Percentiles rank a stretch among this genome's conserved stretches.
Conservation (phyloP, 2,113 vertebrate species). For the Jaculus jaculus region DNA sequence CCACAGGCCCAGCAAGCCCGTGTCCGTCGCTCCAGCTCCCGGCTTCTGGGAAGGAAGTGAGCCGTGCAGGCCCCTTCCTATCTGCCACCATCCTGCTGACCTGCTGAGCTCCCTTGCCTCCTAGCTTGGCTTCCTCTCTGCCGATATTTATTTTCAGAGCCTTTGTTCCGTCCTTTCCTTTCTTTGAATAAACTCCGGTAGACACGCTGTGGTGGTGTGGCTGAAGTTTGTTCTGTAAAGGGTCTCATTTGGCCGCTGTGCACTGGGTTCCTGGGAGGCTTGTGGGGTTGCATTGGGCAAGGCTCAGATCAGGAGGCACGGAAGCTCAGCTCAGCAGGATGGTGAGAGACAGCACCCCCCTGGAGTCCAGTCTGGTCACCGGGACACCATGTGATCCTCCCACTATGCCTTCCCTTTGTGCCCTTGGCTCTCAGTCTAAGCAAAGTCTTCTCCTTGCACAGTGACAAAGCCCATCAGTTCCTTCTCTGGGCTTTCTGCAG, state of each 20-base stretch:
- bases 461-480: too few relatives aligned
- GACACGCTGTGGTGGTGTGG: neutral
- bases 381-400: fast-evolving
- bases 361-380: neutral
- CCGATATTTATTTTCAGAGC: slow-evolving; percentile 72
- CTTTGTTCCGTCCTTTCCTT: neutral
- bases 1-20: neutral
- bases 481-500: neutral
- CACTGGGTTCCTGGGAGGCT: neutral
- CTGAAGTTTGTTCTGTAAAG: neutral
- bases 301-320: too few relatives aligned
- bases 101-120: neutral
- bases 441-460: fast-evolving
- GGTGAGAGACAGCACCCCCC: too few relatives aligned
- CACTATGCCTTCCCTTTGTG: fast-evolving
- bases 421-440: fast-evolving
- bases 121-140: neutral
- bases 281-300: neutral
- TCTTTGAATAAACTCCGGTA: slow-evolving; percentile 65
- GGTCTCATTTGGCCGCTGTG: neutral
- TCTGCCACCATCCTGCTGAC: fast-evolving
- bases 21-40: fast-evolving
- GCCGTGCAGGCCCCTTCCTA: fast-evolving
- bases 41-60: neutral
- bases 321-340: too few relatives aligned